Percentiles rank a stretch among this genome's conserved stretches.
phyloP scores from a whole-genome alignment of 2,113 vertebrate genomes.

The Sebastes fasciatus region DNA sequence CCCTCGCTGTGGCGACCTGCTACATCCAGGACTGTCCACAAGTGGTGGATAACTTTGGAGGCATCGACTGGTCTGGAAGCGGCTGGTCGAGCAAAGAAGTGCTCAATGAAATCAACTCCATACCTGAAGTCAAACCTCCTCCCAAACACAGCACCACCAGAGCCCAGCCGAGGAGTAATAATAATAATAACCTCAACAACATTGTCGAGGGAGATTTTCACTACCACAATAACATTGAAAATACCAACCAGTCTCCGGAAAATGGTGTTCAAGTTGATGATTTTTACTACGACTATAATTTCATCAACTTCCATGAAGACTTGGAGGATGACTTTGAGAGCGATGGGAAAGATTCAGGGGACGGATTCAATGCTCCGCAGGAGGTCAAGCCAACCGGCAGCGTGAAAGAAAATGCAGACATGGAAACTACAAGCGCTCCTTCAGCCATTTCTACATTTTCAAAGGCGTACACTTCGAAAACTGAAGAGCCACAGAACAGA shows the following conservation, averaged over 20 bases:
- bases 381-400: constrained; percentile 38
- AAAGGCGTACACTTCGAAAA: neutral
- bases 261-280: constrained; percentile 89
- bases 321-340: constrained; percentile 84
- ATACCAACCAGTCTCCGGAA: constrained; percentile 57
- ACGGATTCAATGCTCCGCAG: constrained; percentile 15
- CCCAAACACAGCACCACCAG: constrained; percentile 51
- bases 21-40: constrained; percentile 76
- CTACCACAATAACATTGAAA: constrained; percentile 73
- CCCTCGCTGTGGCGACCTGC: constrained; percentile 74
- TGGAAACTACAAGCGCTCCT: constrained; percentile 37
- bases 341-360: constrained; percentile 35
- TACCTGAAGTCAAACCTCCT: constrained; percentile 70
- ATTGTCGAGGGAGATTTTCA: constrained; percentile 83
- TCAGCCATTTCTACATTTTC: constrained; percentile 14
- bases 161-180: constrained; percentile 60
- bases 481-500: neutral
- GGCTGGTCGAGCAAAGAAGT: constrained; percentile 90
- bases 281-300: constrained; percentile 99
- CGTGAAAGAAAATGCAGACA: constrained; percentile 19
- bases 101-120: constrained; percentile 88
- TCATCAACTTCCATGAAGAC: constrained; percentile 97
- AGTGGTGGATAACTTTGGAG: constrained; percentile 51
- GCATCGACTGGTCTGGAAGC: constrained; percentile 90
- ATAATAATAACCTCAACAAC: constrained; percentile 63